phyloP scores from a whole-genome alignment of 2,113 vertebrate species.

The Notothenia coriiceps region DNA sequence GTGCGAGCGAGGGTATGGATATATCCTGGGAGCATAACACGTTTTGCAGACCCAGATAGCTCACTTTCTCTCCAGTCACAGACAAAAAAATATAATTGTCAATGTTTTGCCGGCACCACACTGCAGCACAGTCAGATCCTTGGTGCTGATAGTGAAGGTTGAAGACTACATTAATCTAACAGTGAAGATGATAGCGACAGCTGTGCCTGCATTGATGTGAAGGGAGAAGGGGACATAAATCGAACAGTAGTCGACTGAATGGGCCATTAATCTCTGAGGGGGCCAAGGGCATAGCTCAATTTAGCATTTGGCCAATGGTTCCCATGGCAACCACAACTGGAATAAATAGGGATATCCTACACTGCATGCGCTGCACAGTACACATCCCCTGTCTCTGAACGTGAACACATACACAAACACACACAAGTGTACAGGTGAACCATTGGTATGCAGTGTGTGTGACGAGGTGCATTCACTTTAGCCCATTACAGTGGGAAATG shows the following conservation, averaged over 20 bases:
- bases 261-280: conserved; percentile 31
- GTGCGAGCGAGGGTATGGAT: neutral
- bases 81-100: neutral
- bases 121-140: conserved; percentile 9
- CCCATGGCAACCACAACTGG: conserved; percentile 46
- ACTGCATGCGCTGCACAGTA: neutral
- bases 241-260: neutral
- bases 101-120: neutral
- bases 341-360: conserved; percentile 24
- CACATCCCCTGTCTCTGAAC: neutral
- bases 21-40: neutral
- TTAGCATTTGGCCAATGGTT: conserved; percentile 26
- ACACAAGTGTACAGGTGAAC: conserved; percentile 22
- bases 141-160: neutral
- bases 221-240: conserved; percentile 2
- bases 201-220: conserved; percentile 17
- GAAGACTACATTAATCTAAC: conserved; percentile 28
- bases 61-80: neutral
- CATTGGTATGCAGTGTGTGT: conserved; percentile 47
- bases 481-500: conserved; percentile 51
- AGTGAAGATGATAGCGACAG: conserved; percentile 12
- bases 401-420: neutral
- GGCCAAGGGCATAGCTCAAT: conserved; percentile 42
- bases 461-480: conserved; percentile 40
- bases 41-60: neutral